Evolutionary conservation across 1,140 invertebrate species (phyloP).

Genomic region (Drosophila tropicalis): DNA sequence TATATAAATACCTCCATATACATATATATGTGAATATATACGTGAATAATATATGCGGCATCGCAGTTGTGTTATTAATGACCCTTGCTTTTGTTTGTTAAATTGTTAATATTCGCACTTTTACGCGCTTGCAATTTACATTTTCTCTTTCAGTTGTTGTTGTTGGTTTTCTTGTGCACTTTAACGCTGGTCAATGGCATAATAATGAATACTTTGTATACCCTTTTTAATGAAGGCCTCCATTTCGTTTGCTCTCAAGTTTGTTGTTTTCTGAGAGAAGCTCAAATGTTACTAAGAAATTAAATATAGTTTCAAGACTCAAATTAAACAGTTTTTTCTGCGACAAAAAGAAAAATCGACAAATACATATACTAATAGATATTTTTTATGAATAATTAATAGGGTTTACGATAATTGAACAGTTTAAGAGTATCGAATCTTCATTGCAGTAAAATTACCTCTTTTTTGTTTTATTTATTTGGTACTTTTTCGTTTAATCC

Average conservation of each 20-base stretch:
- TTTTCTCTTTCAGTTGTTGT: conserved; percentile 21
- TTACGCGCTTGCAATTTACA: conserved; percentile 36
- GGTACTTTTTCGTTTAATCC: conserved; percentile 44
- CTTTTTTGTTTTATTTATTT: conserved; percentile 45
- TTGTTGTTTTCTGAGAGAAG: neutral
- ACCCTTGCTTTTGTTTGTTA: conserved; percentile 34
- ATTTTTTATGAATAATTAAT: no score
- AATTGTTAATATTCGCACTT: conserved; percentile 52
- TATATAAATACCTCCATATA: conserved; percentile 25
- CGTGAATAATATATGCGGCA: conserved; percentile 29
- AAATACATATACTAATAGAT: no score
- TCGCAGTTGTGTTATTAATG: conserved; percentile 58
- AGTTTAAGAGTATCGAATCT: neutral
- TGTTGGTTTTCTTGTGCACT: conserved; percentile 43
- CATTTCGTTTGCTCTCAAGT: neutral
- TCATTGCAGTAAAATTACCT: neutral
- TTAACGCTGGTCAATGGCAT: conserved; percentile 49
- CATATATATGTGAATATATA: neutral
- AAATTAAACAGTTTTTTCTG: no score
- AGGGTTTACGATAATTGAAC: no score
- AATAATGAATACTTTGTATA: conserved; percentile 35
- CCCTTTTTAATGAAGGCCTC: neutral
- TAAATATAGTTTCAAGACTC: no score
- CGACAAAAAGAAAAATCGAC: no score
- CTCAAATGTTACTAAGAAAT: no score